phyloP scores from a whole-genome alignment of 2,888 invertebrate species.

The Drosophila demipolita region DNA sequence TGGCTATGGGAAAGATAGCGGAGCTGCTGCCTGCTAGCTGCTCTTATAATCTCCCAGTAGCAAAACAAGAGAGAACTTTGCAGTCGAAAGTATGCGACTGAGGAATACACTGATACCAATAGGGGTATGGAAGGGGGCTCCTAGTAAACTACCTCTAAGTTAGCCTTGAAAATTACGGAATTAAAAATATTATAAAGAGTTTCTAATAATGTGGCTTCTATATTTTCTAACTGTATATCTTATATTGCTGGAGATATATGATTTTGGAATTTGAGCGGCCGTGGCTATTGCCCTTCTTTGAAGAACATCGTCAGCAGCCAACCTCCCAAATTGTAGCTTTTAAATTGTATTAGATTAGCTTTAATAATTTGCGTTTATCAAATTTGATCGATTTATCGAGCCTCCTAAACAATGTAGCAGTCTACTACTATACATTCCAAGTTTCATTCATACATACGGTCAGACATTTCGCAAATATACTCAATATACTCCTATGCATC shows the following conservation, averaged over 20 bases:
- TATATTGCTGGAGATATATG: not conserved
- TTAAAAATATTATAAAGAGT: not conserved
- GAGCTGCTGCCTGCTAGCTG: not conserved
- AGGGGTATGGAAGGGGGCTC: not conserved
- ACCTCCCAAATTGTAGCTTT: not conserved
- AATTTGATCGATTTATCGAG: not conserved
- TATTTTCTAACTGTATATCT: not conserved
- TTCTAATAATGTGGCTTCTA: not conserved
- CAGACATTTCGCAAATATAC: not conserved
- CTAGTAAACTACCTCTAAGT: not conserved
- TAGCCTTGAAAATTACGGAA: not conserved
- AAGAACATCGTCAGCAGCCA: not conserved
- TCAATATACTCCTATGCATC: not conserved
- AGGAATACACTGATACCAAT: not conserved
- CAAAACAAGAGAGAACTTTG: not conserved
- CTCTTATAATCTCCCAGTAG: slow-evolving; percentile 4
- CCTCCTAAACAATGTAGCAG: not conserved
- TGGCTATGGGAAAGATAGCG: slow-evolving; percentile 15
- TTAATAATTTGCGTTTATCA: not conserved
- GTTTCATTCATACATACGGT: not conserved
- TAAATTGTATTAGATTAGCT: not conserved
- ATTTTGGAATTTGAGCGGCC: not conserved
- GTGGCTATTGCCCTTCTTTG: not conserved
- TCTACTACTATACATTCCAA: not conserved
- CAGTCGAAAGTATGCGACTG: not conserved